A percentile compares a stretch with the other conserved stretches of the same genome.
Evolutionary conservation across 1,140 invertebrate species (phyloP).

Genomic region (Saccostrea echinata): DNA sequence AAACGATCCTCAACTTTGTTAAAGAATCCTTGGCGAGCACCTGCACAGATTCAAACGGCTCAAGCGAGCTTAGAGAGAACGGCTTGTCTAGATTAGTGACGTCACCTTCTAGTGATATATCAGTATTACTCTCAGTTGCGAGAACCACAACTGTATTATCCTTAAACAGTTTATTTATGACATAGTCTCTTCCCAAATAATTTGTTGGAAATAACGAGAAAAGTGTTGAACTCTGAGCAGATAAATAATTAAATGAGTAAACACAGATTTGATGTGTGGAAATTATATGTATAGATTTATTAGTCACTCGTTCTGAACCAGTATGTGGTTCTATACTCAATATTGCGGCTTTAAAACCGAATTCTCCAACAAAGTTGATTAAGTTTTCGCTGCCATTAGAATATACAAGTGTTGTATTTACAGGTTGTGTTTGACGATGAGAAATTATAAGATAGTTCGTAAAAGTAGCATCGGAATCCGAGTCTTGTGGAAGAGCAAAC

Average conservation of each 20-base stretch:
- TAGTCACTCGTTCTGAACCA: not conserved
- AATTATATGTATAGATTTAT: not conserved
- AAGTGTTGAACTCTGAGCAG: not conserved
- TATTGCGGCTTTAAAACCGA: not conserved
- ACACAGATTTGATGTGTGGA: not conserved
- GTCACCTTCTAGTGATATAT: constrained; percentile 4
- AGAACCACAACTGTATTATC: constrained; percentile 1
- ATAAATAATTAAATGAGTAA: not conserved
- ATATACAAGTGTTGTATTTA: not conserved
- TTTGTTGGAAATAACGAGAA: constrained; percentile 2
- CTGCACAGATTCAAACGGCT: not conserved
- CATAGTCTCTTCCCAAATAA: not conserved
- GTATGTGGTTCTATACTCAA: not conserved
- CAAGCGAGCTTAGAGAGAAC: not conserved
- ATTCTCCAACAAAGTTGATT: not conserved
- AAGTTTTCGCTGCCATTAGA: not conserved
- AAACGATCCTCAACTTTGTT: not conserved
- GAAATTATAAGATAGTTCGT: not conserved
- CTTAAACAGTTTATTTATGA: constrained; percentile 8
- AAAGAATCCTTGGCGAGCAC: not conserved
- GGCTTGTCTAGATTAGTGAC: not conserved
- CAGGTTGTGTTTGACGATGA: not conserved
- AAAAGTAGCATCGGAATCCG: not conserved
- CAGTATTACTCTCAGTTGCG: not conserved
- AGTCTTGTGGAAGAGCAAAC: not conserved